A percentile compares a stretch with the other conserved stretches of the same genome.
Evolutionary conservation across 2,888 invertebrate genomes (phyloP).

Genomic region (Cepaea hortensis): DNA sequence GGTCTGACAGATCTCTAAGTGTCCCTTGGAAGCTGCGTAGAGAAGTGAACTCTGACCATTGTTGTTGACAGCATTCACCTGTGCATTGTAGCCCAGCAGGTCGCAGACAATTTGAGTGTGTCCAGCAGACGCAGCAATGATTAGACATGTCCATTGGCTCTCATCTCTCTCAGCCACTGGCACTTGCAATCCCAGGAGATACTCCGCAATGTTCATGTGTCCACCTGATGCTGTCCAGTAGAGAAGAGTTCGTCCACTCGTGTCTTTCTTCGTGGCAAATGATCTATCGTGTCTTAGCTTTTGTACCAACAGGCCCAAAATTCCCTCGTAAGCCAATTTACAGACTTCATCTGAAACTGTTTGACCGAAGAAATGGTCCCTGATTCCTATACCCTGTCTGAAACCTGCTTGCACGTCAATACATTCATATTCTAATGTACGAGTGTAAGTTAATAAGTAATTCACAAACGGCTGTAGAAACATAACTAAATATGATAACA

Average conservation of each 20-base stretch:
- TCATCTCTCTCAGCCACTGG: slow-evolving; percentile 82
- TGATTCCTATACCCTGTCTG: too few relatives aligned
- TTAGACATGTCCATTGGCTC: slow-evolving; percentile 83
- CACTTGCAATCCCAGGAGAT: slow-evolving; percentile 82
- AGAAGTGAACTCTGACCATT: slow-evolving; percentile 89
- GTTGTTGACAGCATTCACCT: slow-evolving; percentile 84
- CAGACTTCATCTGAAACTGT: slow-evolving; percentile 69
- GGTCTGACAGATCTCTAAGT: slow-evolving; percentile 83
- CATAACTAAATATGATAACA: too few relatives aligned
- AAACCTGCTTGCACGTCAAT: too few relatives aligned
- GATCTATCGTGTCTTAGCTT: slow-evolving; percentile 80
- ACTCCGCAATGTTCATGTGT: slow-evolving; percentile 84
- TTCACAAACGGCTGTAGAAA: too few relatives aligned
- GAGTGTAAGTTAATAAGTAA: too few relatives aligned
- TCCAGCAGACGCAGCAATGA: slow-evolving; percentile 88
- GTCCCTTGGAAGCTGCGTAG: slow-evolving; percentile 90
- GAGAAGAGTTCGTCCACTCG: slow-evolving; percentile 81
- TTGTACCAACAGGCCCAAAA: slow-evolving; percentile 82
- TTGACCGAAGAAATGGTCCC: too few relatives aligned
- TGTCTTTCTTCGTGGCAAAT: slow-evolving; percentile 78
- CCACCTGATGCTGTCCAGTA: slow-evolving; percentile 91
- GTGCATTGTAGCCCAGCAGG: slow-evolving; percentile 83
- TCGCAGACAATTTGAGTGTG: slow-evolving; percentile 82
- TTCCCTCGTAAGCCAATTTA: slow-evolving; percentile 85
- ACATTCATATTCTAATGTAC: too few relatives aligned